A percentile compares a stretch with the other conserved stretches of the same genome.
These are phyloP conservation scores for Hypotaenidia okinawae DNA, from an alignment of 2,797 vertebrate genomes.

Conservation along the genomic window DNA sequence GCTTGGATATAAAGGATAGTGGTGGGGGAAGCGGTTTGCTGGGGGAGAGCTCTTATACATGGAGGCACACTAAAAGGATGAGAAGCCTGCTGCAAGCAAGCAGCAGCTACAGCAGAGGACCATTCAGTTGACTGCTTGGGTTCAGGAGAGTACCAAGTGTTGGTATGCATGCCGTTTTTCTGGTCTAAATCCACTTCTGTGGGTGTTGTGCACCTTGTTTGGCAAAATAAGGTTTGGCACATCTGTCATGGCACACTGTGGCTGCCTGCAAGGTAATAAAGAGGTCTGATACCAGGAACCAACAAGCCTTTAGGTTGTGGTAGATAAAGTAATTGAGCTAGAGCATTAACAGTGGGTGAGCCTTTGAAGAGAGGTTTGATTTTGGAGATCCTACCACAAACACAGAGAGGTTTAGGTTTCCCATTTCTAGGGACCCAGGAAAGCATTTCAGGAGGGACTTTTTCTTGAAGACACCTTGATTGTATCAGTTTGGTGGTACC, in stretches of 20 bases:
- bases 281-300: no score
- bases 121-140: not conserved
- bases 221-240: not conserved
- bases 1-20: not conserved
- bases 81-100: not conserved
- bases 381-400: not conserved
- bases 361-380: not conserved
- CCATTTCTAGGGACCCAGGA: not conserved
- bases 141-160: not conserved
- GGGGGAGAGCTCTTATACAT: not conserved
- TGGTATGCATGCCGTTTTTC: not conserved
- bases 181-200: not conserved
- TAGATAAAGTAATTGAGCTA: not conserved
- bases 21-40: not conserved
- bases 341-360: not conserved
- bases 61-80: not conserved
- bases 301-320: not conserved
- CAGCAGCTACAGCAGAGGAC: not conserved
- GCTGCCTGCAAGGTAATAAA: not conserved
- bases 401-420: not conserved
- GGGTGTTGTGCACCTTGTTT: not conserved
- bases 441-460: not conserved
- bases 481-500: not conserved
- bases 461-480: not conserved
- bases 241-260: not conserved